A percentile compares a stretch with the other conserved stretches of the same genome.
Conservation (phyloP, 1,140 invertebrate species). For the Atta colombica region DNA sequence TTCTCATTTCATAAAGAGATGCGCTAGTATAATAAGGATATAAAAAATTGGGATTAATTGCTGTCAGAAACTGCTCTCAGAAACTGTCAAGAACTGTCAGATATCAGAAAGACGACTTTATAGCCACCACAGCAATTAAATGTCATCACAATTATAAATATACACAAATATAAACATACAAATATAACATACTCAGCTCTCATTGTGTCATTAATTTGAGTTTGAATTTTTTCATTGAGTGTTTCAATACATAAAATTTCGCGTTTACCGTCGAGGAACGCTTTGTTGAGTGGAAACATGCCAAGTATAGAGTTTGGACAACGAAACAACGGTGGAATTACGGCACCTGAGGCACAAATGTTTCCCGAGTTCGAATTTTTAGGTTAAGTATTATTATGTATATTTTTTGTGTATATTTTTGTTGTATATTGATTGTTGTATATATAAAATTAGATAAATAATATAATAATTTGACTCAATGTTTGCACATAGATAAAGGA, state of each 20-base stretch:
- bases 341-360: constrained; percentile 72
- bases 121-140: too few species aligned
- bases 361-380: constrained; percentile 77
- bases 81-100: too few species aligned
- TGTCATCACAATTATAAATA: too few species aligned
- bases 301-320: constrained; percentile 42
- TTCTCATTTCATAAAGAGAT: too few species aligned
- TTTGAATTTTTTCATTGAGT: neutral
- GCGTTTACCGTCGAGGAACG: neutral
- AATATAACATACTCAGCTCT: too few species aligned
- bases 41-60: too few species aligned
- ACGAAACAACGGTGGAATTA: constrained; percentile 49
- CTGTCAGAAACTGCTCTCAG: too few species aligned
- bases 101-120: too few species aligned
- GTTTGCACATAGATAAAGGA: neutral
- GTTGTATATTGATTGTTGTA: neutral
- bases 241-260: neutral
- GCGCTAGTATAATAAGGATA: too few species aligned
- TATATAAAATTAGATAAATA: neutral
- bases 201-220: neutral
- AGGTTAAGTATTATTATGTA: constrained; percentile 66
- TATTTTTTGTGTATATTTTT: neutral
- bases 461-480: neutral
- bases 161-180: too few species aligned
- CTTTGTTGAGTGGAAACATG: neutral